Percentiles rank a stretch among this genome's conserved stretches.
These are phyloP conservation scores for Pseudochaenichthys georgianus DNA, from an alignment of 2,797 vertebrate species.

Conservation along the genomic window DNA sequence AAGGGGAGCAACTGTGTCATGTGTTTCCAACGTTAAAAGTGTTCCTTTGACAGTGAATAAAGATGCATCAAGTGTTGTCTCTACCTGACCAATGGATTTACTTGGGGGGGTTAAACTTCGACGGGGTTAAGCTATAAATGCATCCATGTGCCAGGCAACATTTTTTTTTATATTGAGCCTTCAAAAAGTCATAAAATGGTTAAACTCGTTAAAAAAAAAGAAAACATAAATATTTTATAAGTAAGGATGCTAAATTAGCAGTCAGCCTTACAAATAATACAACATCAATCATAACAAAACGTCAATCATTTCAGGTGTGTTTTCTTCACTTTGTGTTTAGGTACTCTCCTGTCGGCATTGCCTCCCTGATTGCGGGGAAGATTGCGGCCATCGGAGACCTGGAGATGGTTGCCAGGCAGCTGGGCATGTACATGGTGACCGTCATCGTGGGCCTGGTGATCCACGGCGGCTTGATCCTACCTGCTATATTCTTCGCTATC, in stretches of 20 bases:
- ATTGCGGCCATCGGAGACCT: slow-evolving; percentile 88
- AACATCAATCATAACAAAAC: background rate
- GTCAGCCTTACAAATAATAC: background rate
- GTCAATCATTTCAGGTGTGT: background rate
- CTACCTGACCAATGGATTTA: background rate
- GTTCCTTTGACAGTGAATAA: slow-evolving; percentile 17
- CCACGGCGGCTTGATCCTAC: slow-evolving; percentile 88
- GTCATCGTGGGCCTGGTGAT: slow-evolving; percentile 89
- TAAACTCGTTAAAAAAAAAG: background rate
- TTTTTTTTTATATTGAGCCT: background rate
- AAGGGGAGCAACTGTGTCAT: slow-evolving; percentile 61
- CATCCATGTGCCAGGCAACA: background rate
- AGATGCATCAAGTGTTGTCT: slow-evolving; percentile 22
- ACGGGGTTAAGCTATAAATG: background rate
- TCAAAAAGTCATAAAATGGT: background rate
- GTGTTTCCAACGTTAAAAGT: background rate
- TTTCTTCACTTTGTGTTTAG: slow-evolving; percentile 60
- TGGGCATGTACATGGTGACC: slow-evolving; percentile 92
- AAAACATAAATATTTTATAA: too few species aligned
- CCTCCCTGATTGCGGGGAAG: slow-evolving; percentile 89
- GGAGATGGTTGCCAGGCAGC: slow-evolving; percentile 87
- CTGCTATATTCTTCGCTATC: slow-evolving; percentile 86
- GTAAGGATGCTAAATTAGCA: background rate
- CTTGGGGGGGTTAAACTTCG: background rate
- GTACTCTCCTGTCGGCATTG: slow-evolving; percentile 90